Evolutionary conservation across 2,113 vertebrate species (phyloP).

Genomic region (Gopherus evgoodei): DNA sequence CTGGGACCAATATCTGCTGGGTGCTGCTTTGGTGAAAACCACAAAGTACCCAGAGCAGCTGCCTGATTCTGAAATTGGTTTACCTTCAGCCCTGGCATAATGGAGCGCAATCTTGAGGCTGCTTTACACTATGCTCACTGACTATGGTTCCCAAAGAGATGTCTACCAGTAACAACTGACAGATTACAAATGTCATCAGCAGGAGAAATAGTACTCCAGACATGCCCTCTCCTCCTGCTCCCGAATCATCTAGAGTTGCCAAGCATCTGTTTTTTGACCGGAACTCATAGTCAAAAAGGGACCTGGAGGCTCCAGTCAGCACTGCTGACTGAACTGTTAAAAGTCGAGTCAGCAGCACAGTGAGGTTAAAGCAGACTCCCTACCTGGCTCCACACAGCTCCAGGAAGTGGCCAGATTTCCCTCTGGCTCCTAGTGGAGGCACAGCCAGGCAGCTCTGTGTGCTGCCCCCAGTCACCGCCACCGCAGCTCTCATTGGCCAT

Average conservation of each 20-base stretch:
- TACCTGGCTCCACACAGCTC: too few relatives aligned
- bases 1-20: background rate
- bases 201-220: slow-evolving; percentile 4
- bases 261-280: too few relatives aligned
- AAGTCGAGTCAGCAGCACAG: too few relatives aligned
- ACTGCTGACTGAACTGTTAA: too few relatives aligned
- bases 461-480: too few relatives aligned
- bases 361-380: too few relatives aligned
- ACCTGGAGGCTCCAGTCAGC: too few relatives aligned
- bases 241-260: background rate
- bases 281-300: too few relatives aligned
- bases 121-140: slow-evolving; percentile 37
- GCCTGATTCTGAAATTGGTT: slow-evolving; percentile 47
- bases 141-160: slow-evolving; percentile 37
- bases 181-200: slow-evolving; percentile 21
- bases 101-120: slow-evolving; percentile 37
- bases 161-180: slow-evolving; percentile 9
- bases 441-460: too few relatives aligned
- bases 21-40: background rate
- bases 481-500: too few relatives aligned
- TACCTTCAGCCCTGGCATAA: background rate
- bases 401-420: too few relatives aligned
- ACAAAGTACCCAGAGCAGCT: slow-evolving; percentile 25
- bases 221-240: slow-evolving; percentile 22
- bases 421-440: too few relatives aligned